A percentile compares a stretch with the other conserved stretches of the same genome.
These are phyloP conservation scores for Tenebrio molitor DNA, from an alignment of 1,140 invertebrate species.

Conservation along the genomic window DNA sequence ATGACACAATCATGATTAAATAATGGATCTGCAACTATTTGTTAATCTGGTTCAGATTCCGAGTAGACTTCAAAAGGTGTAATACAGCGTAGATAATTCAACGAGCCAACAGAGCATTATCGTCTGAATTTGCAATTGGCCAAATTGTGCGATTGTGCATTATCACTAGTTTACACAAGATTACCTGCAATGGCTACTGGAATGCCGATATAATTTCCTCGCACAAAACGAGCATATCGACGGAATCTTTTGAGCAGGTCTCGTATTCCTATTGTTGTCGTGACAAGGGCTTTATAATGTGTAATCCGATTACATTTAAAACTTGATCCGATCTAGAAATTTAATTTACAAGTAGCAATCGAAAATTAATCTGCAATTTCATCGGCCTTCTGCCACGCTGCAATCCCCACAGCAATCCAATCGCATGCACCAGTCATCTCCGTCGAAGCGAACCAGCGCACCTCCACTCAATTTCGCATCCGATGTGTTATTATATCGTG, in stretches of 20 bases:
- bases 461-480: slow-evolving; percentile 6
- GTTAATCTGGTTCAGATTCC: too few species aligned
- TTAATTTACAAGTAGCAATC: slow-evolving; percentile 43
- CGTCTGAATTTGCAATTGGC: too few species aligned
- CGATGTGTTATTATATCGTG: not conserved
- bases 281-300: slow-evolving; percentile 17
- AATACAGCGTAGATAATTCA: too few species aligned
- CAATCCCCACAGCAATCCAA: slow-evolving; percentile 5
- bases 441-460: slow-evolving; percentile 1
- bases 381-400: slow-evolving; percentile 20
- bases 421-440: not conserved
- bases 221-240: slow-evolving; percentile 23
- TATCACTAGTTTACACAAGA: not conserved
- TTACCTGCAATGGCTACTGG: not conserved
- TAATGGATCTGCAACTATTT: too few species aligned
- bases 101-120: too few species aligned
- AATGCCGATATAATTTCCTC: slow-evolving; percentile 13
- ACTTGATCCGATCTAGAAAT: slow-evolving; percentile 28
- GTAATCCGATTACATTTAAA: slow-evolving; percentile 42
- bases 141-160: too few species aligned
- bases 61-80: too few species aligned
- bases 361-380: slow-evolving; percentile 42
- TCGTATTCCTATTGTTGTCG: slow-evolving; percentile 27
- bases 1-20: too few species aligned
- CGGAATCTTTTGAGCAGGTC: slow-evolving; percentile 15